Evolutionary conservation across 2,888 invertebrate species (phyloP), one percentile per base, ranked within the genome.

Genomic region (Ectropis crepuscularia): DNA sequence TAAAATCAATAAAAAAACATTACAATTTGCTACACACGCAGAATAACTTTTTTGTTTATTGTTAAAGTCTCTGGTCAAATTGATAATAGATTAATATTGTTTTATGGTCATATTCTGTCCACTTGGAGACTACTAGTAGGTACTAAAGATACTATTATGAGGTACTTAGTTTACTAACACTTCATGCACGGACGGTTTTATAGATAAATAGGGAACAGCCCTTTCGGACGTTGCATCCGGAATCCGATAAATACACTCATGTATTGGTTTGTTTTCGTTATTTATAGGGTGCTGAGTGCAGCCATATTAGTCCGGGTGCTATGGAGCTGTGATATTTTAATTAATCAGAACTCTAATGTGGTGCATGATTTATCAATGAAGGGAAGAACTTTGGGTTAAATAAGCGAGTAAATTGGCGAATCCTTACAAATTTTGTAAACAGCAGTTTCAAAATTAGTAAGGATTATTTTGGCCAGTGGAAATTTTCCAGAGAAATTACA

Each of bases 161-260:
- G n/a, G n/a, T n/a, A 28, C 16, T 28, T 28, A 28, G 16, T 28
- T 28, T 28, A 28, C 16, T 28, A 28, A 28, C 16, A 28, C 41
- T 10, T 42, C n/a, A n/a, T 51, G 51, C n/a, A 51, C 51, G 9
- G 41, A 41, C 16, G 16, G 10, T 10, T 69, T 75, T 68, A 63
- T 41, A 51, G 6, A 28, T 51, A 51, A 6, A 28, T 51, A 51
- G 43, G 37, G 53, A n/a, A n/a, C 28, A 42, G 42, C 73, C 81
- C 78, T 79, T 78, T 75, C 69, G 74, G 69, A 80, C 83, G 83
- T 53, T 69, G 71, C 82, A 83, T 80, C 70, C 75, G 78, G 82
- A 85, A 83, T 86, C 80, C 79, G 81, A 82, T 83, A 85, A 85
- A 85, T 83, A 83, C 78, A 72, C 71, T 59, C 71, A 71, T 76